Evolutionary conservation across 2,797 vertebrate species (phyloP).

Genomic region (Eulemur albifrons): DNA sequence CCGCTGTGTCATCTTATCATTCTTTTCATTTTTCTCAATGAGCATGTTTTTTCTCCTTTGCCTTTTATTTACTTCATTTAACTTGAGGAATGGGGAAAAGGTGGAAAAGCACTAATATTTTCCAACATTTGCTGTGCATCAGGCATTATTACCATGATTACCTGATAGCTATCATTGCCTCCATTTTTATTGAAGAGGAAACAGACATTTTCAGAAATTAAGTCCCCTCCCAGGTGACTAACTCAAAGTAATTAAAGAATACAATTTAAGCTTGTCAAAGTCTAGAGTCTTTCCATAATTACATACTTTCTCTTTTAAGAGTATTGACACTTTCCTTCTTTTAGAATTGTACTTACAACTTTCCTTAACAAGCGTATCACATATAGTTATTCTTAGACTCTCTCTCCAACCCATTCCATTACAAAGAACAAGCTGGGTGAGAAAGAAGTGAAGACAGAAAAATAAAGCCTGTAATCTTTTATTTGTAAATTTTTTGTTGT

Average conservation of each 20-base stretch:
- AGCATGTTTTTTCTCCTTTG: background rate
- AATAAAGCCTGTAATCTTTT: background rate
- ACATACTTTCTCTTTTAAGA: background rate
- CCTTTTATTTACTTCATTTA: background rate
- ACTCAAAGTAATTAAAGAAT: background rate
- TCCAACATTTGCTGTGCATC: background rate
- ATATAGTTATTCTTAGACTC: background rate
- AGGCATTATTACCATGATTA: background rate
- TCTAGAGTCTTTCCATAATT: background rate
- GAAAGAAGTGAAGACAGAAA: background rate
- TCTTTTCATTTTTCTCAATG: background rate
- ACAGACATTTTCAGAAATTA: background rate
- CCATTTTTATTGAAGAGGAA: background rate
- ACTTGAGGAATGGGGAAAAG: background rate
- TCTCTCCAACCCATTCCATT: background rate
- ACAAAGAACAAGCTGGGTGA: background rate
- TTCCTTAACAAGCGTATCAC: background rate
- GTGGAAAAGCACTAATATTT: background rate
- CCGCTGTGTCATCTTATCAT: background rate
- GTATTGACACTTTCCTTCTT: background rate
- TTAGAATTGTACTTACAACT: background rate
- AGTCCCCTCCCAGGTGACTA: background rate
- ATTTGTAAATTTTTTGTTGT: background rate
- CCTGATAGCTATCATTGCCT: background rate
- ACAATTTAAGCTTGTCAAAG: background rate